A percentile compares a stretch with the other conserved stretches of the same genome.
phyloP scores from a whole-genome alignment of 1,140 invertebrate genomes.

The Heliconius hermathena region DNA sequence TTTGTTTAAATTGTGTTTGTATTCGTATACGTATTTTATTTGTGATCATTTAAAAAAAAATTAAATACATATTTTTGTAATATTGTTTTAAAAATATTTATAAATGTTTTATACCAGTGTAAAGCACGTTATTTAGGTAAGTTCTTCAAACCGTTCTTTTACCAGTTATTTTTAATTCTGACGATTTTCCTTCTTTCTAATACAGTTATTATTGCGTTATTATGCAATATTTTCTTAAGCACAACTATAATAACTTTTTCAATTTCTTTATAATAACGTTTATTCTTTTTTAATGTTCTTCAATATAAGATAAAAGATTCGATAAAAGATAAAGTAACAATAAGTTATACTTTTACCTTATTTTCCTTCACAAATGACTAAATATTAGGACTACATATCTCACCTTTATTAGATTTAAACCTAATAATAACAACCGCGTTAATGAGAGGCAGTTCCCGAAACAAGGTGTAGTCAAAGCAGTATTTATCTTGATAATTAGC shows the following conservation, averaged over 20 bases:
- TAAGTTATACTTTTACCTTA: neutral
- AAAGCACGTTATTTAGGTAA: neutral
- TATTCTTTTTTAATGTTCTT: neutral
- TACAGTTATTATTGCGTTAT: neutral
- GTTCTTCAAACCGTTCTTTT: neutral
- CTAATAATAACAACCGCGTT: constrained; percentile 40
- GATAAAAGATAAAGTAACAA: too few relatives aligned
- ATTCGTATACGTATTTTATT: too few relatives aligned
- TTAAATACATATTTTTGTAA: too few relatives aligned
- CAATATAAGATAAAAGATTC: neutral
- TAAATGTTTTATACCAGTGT: too few relatives aligned
- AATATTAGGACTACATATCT: constrained; percentile 5
- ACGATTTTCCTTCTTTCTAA: neutral
- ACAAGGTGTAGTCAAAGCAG: constrained; percentile 69
- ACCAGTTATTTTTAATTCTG: neutral
- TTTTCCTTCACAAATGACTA: neutral
- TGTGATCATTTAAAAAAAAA: too few relatives aligned
- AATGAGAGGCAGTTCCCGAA: constrained; percentile 60
- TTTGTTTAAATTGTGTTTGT: too few relatives aligned
- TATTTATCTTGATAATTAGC: constrained; percentile 81
- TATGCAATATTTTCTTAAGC: neutral
- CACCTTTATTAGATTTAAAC: constrained; percentile 16
- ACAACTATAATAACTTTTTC: too few relatives aligned
- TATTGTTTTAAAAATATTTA: too few relatives aligned
- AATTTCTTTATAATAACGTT: neutral